A percentile compares a stretch with the other conserved stretches of the same genome.
phyloP scores from a whole-genome alignment of 2,113 vertebrate species.

The Cryptotis parvus region DNA sequence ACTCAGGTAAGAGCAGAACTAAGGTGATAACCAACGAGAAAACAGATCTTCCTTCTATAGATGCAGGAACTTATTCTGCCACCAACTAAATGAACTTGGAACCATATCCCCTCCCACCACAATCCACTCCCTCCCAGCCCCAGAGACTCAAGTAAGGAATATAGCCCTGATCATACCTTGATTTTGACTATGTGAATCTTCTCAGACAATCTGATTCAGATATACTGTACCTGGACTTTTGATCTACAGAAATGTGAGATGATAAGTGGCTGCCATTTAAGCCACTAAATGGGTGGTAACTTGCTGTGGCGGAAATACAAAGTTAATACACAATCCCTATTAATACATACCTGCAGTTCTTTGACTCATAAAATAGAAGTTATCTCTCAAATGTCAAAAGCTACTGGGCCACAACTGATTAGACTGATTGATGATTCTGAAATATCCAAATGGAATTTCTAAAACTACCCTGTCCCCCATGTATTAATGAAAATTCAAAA shows the following conservation, averaged over 20 bases:
- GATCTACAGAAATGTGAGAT: neutral
- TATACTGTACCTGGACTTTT: neutral
- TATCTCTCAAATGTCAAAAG: neutral
- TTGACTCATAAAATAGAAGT: constrained; percentile 17
- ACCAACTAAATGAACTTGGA: neutral
- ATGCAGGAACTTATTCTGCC: neutral
- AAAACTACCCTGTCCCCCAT: neutral
- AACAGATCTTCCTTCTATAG: neutral
- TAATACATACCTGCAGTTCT: neutral
- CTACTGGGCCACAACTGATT: constrained; percentile 15
- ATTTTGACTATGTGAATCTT: neutral
- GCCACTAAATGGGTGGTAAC: neutral
- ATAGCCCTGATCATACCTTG: neutral
- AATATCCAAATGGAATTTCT: constrained; percentile 57
- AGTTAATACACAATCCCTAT: constrained; percentile 6
- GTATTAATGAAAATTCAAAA: constrained; percentile 32
- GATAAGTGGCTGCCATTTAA: neutral
- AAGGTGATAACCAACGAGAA: neutral
- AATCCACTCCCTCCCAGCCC: no score
- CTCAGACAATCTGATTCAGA: neutral
- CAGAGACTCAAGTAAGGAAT: neutral
- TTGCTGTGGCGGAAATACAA: neutral
- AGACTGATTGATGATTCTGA: constrained; percentile 14
- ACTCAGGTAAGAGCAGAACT: neutral
- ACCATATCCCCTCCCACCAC: no score